These are phyloP conservation scores for Phataginus tricuspis DNA, from an alignment of 2,797 vertebrate species.

Conservation along the genomic window DNA sequence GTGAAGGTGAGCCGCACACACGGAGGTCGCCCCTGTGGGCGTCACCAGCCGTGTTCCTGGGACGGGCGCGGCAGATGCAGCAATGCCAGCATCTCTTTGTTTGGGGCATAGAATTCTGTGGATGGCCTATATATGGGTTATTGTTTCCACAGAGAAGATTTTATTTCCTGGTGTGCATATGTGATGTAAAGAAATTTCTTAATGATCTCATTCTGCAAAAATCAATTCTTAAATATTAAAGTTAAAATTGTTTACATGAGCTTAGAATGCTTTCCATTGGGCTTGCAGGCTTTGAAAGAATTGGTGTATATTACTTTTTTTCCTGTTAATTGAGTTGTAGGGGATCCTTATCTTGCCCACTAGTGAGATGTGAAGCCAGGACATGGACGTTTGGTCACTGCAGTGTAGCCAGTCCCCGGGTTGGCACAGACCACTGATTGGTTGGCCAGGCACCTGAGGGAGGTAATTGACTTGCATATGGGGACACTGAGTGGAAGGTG, in stretches of 20 bases:
- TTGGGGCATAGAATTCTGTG: neutral
- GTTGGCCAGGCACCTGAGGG: neutral
- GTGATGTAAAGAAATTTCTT: neutral
- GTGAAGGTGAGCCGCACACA: slow-evolving; percentile 90
- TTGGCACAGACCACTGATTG: neutral
- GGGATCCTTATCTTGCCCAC: neutral
- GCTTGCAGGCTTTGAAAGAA: neutral
- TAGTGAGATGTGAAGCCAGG: neutral
- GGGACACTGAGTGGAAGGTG: neutral
- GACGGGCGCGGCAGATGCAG: no score
- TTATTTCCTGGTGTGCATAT: neutral
- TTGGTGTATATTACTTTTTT: neutral
- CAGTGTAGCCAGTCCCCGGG: neutral
- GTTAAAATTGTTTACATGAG: neutral
- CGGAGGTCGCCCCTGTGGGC: no score
- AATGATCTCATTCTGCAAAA: neutral
- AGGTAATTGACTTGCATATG: neutral
- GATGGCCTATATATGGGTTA: neutral
- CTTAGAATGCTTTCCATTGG: neutral
- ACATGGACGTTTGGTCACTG: neutral
- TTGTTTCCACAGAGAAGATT: neutral
- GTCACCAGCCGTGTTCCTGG: no score
- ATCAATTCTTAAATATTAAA: neutral
- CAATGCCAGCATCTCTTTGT: neutral
- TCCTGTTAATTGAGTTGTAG: neutral